Percentiles rank a stretch among this genome's conserved stretches.
These are phyloP conservation scores for Drosophila helvetica DNA, from an alignment of 2,888 invertebrate species.

Conservation along the genomic window DNA sequence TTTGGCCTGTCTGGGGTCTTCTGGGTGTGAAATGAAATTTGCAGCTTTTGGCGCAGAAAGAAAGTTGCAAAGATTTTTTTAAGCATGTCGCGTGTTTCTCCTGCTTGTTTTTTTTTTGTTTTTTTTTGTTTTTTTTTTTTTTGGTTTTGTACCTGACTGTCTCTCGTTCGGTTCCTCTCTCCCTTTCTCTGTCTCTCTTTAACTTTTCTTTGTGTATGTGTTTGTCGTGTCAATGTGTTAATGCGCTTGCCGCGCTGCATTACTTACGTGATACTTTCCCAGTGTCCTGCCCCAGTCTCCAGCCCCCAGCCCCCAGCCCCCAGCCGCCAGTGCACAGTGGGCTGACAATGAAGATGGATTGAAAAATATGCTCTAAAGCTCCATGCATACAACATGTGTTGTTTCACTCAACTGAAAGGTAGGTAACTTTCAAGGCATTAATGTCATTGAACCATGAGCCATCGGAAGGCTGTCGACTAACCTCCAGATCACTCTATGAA, in stretches of 20 bases:
- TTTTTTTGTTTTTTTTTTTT: slow-evolving; percentile 17
- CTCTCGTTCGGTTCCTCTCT: slow-evolving; percentile 1
- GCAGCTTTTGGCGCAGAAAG: slow-evolving; percentile 75
- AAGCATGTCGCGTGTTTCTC: slow-evolving; percentile 63
- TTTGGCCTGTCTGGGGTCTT: slow-evolving; percentile 45
- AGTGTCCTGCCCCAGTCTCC: slow-evolving; percentile 4
- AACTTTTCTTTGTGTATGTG: slow-evolving; percentile 29
- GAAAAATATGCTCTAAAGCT: too few relatives aligned
- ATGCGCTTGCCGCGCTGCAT: slow-evolving; percentile 67
- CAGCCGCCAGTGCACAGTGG: not conserved
- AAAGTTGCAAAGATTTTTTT: slow-evolving; percentile 79
- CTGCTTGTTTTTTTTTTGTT: slow-evolving; percentile 14
- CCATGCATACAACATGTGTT: too few relatives aligned
- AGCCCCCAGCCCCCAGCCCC: not conserved
- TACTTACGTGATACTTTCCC: slow-evolving; percentile 68
- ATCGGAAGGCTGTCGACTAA: too few relatives aligned
- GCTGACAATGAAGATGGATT: too few relatives aligned
- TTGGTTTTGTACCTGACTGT: slow-evolving; percentile 18
- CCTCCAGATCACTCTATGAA: too few relatives aligned
- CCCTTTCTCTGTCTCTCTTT: not conserved
- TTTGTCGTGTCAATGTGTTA: slow-evolving; percentile 62
- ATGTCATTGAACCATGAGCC: too few relatives aligned
- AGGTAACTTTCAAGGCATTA: too few relatives aligned
- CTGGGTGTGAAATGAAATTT: slow-evolving; percentile 75
- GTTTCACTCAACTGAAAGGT: too few relatives aligned